Conservation (phyloP, 2,797 vertebrate species). For the Etheostoma nigrum region DNA sequence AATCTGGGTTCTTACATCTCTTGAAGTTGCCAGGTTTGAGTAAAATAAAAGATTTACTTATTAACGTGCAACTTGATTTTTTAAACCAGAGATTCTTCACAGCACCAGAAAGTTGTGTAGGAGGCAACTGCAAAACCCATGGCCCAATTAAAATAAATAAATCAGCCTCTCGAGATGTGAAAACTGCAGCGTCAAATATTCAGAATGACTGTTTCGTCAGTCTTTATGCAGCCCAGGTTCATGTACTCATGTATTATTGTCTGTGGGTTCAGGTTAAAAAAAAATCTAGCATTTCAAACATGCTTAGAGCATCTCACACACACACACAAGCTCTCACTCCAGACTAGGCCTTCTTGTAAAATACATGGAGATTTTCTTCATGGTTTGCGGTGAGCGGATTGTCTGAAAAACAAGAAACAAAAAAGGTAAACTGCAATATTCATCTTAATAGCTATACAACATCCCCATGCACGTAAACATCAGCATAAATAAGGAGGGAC, state of each 20-base stretch:
- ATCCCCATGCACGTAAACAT: not conserved
- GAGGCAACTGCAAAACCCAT: constrained; percentile 21
- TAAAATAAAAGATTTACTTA: constrained; percentile 35
- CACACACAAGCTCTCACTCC: constrained; percentile 68
- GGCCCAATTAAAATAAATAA: constrained; percentile 29
- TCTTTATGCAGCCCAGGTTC: not conserved
- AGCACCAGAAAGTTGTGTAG: constrained; percentile 24
- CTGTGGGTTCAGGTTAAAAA: constrained; percentile 36
- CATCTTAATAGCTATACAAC: not conserved
- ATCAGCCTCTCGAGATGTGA: constrained; percentile 17
- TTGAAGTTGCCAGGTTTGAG: constrained; percentile 4
- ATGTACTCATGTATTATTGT: constrained; percentile 1
- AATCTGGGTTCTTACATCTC: not conserved
- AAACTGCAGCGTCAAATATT: constrained; percentile 35
- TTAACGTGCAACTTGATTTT: constrained; percentile 16
- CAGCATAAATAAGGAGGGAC: not conserved
- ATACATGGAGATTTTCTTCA: constrained; percentile 96
- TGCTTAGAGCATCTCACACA: not conserved
- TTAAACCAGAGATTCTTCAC: constrained; percentile 5
- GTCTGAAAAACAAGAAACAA: constrained; percentile 61
- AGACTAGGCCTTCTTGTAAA: constrained; percentile 85
- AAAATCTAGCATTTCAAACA: constrained; percentile 36
- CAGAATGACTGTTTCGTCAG: constrained; percentile 3
- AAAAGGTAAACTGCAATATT: constrained; percentile 1
- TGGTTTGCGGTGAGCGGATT: constrained; percentile 82